Conservation (phyloP, 2,797 vertebrate species). For the Rhincodon typus region DNA sequence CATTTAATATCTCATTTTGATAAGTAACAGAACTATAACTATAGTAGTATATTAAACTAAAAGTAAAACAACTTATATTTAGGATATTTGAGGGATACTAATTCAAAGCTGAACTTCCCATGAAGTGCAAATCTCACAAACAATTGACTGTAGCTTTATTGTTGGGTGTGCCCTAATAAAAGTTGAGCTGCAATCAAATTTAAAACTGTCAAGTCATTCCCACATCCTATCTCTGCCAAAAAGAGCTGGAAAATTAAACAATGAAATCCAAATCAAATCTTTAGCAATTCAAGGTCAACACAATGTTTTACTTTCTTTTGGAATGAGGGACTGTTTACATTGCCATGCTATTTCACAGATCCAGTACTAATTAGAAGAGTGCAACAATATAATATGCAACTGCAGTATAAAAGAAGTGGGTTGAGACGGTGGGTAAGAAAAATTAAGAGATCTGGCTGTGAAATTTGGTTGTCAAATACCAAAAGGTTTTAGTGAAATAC, state of each 20-base stretch:
- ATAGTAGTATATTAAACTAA: neutral
- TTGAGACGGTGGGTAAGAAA: neutral
- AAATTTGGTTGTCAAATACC: neutral
- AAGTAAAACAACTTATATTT: neutral
- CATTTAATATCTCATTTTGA: neutral
- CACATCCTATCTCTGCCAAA: neutral
- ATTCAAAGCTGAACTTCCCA: neutral
- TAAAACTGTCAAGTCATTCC: conserved; percentile 7
- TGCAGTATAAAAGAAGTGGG: neutral
- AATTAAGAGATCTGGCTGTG: neutral
- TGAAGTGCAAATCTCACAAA: neutral
- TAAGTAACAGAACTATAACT: neutral
- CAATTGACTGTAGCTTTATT: neutral
- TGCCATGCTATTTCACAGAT: neutral
- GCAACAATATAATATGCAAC: neutral
- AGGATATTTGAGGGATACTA: neutral
- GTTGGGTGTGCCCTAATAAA: neutral
- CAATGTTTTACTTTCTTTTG: neutral
- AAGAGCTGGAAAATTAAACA: neutral
- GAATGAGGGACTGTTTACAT: neutral
- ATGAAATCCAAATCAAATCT: neutral
- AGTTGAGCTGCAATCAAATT: neutral
- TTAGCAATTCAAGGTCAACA: neutral
- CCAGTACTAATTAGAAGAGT: neutral
- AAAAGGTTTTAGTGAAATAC: neutral